Conservation (phyloP, 2,113 vertebrate genomes). For the Grantiella picta region DNA sequence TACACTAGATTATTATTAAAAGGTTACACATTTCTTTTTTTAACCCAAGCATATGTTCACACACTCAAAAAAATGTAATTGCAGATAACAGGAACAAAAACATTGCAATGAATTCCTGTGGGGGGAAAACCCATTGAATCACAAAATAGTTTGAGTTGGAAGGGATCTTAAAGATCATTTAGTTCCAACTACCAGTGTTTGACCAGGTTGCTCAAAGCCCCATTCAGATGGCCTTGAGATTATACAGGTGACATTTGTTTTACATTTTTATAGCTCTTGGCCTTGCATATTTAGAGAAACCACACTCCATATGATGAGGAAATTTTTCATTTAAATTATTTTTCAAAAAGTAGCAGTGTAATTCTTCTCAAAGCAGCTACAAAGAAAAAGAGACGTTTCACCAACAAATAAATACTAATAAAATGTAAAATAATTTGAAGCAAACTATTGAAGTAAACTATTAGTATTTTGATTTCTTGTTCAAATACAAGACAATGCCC, state of each 20-base stretch:
- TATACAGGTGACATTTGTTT: background rate
- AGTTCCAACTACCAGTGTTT: background rate
- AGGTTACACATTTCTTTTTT: background rate
- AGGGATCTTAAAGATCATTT: background rate
- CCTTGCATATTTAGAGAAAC: background rate
- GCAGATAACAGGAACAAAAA: background rate
- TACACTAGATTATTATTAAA: background rate
- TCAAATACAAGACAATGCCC: background rate
- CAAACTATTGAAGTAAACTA: background rate
- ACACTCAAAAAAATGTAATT: background rate
- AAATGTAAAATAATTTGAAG: background rate
- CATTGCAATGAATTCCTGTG: background rate
- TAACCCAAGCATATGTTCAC: background rate
- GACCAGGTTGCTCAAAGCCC: background rate
- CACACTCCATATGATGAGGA: background rate
- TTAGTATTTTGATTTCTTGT: background rate
- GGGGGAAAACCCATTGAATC: background rate
- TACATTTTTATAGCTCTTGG: background rate
- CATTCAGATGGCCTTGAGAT: background rate
- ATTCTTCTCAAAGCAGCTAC: background rate
- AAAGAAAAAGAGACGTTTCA: background rate
- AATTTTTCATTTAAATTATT: background rate
- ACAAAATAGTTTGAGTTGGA: background rate
- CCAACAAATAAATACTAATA: background rate
- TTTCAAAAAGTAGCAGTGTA: background rate